Conservation (phyloP, 2,797 vertebrate species). For the Decapterus maruadsi region DNA sequence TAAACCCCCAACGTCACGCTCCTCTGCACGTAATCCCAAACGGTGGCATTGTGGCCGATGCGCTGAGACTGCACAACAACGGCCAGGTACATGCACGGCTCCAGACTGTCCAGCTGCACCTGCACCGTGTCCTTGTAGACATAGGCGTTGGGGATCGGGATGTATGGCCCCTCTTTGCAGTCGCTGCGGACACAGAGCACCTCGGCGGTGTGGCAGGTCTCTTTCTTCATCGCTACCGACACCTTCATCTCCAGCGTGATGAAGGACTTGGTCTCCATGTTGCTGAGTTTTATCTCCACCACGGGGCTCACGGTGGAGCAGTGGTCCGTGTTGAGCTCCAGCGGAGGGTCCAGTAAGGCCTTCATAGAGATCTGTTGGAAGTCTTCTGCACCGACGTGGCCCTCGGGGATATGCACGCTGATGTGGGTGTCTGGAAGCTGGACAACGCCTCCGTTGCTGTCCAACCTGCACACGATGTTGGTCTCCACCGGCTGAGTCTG, state of each 20-base stretch:
- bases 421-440: constrained; percentile 96
- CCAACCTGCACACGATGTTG: constrained; percentile 93
- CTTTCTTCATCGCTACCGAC: constrained; percentile 88
- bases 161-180: constrained; percentile 93
- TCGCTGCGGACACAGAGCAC: constrained; percentile 93
- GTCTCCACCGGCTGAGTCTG: constrained; percentile 98
- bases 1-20: constrained; percentile 94
- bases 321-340: constrained; percentile 94
- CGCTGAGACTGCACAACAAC: constrained; percentile 89
- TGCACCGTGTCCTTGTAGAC: constrained; percentile 92
- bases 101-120: constrained; percentile 92
- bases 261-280: constrained; percentile 92
- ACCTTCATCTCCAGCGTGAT: constrained; percentile 93
- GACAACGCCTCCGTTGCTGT: constrained; percentile 91
- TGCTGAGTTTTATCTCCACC: constrained; percentile 95
- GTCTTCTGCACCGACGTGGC: constrained; percentile 90
- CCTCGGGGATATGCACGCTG: constrained; percentile 92
- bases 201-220: constrained; percentile 86
- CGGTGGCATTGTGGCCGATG: constrained; percentile 86
- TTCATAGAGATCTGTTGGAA: constrained; percentile 95
- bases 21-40: constrained; percentile 95
- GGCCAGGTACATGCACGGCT: constrained; percentile 95
- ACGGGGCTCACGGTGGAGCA: constrained; percentile 93
- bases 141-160: constrained; percentile 85
- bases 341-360: constrained; percentile 93